Evolutionary conservation across 2,797 vertebrate species (phyloP).

Genomic region (Naso thynnoides): DNA sequence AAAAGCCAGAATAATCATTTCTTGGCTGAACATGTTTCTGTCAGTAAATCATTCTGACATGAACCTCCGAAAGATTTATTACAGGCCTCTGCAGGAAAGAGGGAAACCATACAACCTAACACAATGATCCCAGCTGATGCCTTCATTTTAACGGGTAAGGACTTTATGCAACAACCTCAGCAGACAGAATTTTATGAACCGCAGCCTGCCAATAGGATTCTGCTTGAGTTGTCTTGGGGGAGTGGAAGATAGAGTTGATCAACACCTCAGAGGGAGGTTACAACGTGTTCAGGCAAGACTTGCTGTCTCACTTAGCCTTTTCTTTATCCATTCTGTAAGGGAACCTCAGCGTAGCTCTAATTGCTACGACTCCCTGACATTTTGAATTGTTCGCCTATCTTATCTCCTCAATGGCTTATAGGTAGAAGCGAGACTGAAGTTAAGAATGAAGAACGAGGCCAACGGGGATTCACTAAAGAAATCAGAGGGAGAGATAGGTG

Average conservation of each 20-base stretch:
- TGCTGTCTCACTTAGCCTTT: constrained; percentile 32
- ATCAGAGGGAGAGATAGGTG: constrained; percentile 22
- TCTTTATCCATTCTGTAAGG: constrained; percentile 13
- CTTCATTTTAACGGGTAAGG: not conserved
- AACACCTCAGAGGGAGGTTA: constrained; percentile 36
- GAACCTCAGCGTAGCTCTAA: constrained; percentile 3
- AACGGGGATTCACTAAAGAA: constrained; percentile 16
- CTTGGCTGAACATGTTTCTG: not conserved
- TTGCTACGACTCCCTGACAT: not conserved
- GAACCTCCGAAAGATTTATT: constrained; percentile 1
- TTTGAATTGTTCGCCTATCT: not conserved
- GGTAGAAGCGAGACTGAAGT: not conserved
- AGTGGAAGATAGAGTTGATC: constrained; percentile 43
- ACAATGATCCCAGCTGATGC: constrained; percentile 7
- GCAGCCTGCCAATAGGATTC: constrained; percentile 30
- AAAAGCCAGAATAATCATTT: not conserved
- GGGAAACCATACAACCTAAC: not conserved
- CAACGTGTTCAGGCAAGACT: constrained; percentile 68
- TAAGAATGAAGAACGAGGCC: constrained; percentile 55
- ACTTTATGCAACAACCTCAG: not conserved
- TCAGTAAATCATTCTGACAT: not conserved
- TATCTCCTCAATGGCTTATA: constrained; percentile 22
- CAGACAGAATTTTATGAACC: constrained; percentile 1
- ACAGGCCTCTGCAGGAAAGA: constrained; percentile 6
- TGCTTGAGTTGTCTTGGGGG: constrained; percentile 20